A percentile compares a stretch with the other conserved stretches of the same genome.
Evolutionary conservation across 2,797 vertebrate genomes (phyloP).

Genomic region (Mareca strepera): DNA sequence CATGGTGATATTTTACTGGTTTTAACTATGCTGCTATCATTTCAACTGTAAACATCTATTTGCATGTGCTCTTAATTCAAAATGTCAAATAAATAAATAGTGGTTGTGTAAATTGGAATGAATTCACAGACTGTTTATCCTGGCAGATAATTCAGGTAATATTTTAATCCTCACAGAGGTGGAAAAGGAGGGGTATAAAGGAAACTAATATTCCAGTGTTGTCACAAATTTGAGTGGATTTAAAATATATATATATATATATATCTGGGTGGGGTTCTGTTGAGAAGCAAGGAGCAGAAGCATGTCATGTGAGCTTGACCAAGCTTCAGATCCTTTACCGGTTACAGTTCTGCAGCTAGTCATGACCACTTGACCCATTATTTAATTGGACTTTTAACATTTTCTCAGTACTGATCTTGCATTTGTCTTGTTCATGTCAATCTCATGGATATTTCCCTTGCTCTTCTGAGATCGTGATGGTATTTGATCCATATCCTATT

Average conservation of each 20-base stretch:
- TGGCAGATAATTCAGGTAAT: neutral
- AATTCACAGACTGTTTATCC: neutral
- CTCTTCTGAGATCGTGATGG: neutral
- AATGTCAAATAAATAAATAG: neutral
- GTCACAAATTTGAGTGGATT: neutral
- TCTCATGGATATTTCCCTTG: neutral
- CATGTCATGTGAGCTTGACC: neutral
- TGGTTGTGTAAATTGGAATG: neutral
- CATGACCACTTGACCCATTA: neutral
- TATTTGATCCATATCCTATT: neutral
- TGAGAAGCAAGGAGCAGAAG: neutral
- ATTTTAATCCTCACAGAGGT: neutral
- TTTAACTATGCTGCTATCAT: neutral
- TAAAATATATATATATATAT: neutral
- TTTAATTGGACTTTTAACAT: neutral
- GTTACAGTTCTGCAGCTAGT: neutral
- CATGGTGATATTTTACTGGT: neutral
- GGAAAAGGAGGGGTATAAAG: neutral
- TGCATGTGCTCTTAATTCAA: neutral
- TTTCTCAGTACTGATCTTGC: neutral
- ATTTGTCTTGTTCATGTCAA: neutral
- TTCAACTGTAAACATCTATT: neutral
- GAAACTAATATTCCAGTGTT: neutral
- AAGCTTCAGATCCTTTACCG: neutral
- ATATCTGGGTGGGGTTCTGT: neutral